phyloP scores from a whole-genome alignment of 2,888 invertebrate species.

The Sycophila texana region DNA sequence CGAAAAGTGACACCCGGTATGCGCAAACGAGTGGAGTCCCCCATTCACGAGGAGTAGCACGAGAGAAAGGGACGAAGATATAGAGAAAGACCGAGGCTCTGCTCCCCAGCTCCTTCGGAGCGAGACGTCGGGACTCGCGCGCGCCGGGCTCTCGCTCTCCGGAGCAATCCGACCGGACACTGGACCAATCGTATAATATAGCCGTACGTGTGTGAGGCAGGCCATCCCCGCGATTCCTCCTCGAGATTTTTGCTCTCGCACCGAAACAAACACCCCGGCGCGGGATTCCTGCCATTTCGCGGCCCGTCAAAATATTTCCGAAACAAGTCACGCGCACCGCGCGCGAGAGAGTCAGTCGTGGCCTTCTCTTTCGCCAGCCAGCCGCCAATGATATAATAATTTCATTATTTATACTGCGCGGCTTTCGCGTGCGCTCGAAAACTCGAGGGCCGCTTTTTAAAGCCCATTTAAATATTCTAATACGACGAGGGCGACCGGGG shows the following conservation, averaged over 20 bases:
- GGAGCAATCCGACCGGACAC: conserved; percentile 16
- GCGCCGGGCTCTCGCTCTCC: background rate
- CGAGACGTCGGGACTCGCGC: conserved; percentile 7
- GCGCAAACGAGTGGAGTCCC: conserved; percentile 46
- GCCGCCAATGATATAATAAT: background rate
- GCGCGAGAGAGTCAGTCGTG: conserved; percentile 9
- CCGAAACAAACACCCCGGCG: background rate
- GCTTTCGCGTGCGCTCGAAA: background rate
- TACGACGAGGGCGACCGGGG: conserved; percentile 2
- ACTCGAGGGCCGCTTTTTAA: background rate
- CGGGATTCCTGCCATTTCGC: conserved; percentile 21
- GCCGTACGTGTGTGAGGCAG: conserved; percentile 13
- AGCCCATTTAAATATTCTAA: conserved; percentile 25
- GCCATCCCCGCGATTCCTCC: conserved; percentile 20
- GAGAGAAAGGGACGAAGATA: conserved; percentile 7
- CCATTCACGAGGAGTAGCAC: conserved; percentile 27
- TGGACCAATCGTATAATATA: conserved; percentile 19
- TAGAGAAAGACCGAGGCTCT: conserved; percentile 12
- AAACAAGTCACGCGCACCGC: conserved; percentile 21
- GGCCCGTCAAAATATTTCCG: conserved; percentile 43
- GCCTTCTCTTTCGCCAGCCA: background rate
- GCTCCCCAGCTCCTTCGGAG: background rate
- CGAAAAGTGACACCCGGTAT: conserved; percentile 55
- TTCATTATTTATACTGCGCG: no score
- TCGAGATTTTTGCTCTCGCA: conserved; percentile 31